Evolutionary conservation across 1,140 invertebrate genomes (phyloP).

Genomic region (Nomia melanderi): DNA sequence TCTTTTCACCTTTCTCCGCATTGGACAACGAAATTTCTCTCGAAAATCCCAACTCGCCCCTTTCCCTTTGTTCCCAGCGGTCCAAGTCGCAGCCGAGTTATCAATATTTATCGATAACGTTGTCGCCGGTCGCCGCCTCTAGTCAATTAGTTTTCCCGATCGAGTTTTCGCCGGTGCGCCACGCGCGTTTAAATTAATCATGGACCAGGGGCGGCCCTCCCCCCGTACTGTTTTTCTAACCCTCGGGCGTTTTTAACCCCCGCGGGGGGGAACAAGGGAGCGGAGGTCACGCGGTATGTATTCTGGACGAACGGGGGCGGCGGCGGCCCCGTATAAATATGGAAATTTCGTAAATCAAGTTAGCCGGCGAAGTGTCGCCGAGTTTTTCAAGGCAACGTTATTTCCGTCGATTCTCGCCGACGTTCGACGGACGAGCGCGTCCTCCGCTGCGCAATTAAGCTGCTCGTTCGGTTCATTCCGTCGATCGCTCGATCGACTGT

Average conservation of each 20-base stretch:
- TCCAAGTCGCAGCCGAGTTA: neutral
- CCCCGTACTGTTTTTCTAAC: slow-evolving; percentile 10
- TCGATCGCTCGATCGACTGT: neutral
- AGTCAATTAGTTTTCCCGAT: neutral
- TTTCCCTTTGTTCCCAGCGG: no score
- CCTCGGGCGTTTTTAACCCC: slow-evolving; percentile 9
- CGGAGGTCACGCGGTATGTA: neutral
- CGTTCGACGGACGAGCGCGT: neutral
- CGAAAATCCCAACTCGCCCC: no score
- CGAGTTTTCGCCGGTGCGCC: neutral
- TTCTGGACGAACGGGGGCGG: slow-evolving; percentile 30
- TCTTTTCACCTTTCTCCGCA: no score
- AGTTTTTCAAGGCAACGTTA: slow-evolving; percentile 57
- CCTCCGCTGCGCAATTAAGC: neutral
- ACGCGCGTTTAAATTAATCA: slow-evolving; percentile 53
- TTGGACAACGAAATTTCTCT: no score
- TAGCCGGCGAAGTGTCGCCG: slow-evolving; percentile 51
- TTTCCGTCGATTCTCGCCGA: slow-evolving; percentile 35
- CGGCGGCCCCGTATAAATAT: slow-evolving; percentile 53
- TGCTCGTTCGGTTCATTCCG: neutral
- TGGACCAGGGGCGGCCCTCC: neutral
- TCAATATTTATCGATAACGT: slow-evolving; percentile 5
- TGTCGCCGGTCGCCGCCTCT: neutral
- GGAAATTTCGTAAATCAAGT: slow-evolving; percentile 65
- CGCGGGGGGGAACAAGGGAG: slow-evolving; percentile 1